Percentiles rank a stretch among this genome's conserved stretches.
Conservation (phyloP, 2,797 vertebrate species). For the Champsocephalus esox region DNA sequence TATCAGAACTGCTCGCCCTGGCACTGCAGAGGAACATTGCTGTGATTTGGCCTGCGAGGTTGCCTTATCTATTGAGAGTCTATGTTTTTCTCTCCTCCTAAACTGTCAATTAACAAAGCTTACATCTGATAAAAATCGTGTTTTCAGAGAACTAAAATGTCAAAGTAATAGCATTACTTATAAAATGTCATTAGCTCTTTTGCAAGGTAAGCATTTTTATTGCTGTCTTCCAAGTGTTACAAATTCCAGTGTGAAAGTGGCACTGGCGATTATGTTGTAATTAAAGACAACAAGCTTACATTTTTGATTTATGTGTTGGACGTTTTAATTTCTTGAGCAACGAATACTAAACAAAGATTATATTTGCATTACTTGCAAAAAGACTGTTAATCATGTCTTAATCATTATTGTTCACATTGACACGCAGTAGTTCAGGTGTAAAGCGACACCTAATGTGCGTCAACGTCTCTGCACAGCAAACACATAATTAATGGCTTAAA, state of each 20-base stretch:
- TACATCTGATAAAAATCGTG: conserved; percentile 51
- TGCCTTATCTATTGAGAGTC: conserved; percentile 60
- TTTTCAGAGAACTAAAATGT: conserved; percentile 39
- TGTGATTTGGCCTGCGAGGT: conserved; percentile 70
- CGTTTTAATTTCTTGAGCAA: conserved; percentile 1
- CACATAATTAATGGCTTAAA: background rate
- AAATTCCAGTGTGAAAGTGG: conserved; percentile 24
- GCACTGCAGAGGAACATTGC: conserved; percentile 80
- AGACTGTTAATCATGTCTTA: no score
- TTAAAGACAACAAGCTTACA: conserved; percentile 2
- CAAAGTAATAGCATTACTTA: conserved; percentile 48
- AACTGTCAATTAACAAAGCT: conserved; percentile 51
- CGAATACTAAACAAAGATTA: background rate
- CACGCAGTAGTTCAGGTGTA: no score
- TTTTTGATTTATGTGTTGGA: conserved; percentile 2
- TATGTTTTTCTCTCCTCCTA: conserved; percentile 41
- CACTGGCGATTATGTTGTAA: conserved; percentile 8
- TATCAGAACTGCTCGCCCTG: conserved; percentile 55
- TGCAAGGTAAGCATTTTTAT: conserved; percentile 72
- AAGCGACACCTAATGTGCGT: no score
- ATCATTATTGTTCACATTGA: no score
- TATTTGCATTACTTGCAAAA: conserved; percentile 25
- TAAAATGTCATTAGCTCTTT: conserved; percentile 66
- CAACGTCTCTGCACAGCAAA: background rate
- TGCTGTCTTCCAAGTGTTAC: conserved; percentile 35